Conservation (phyloP, 2,888 invertebrate species). For the Sarcophaga subvicina region DNA sequence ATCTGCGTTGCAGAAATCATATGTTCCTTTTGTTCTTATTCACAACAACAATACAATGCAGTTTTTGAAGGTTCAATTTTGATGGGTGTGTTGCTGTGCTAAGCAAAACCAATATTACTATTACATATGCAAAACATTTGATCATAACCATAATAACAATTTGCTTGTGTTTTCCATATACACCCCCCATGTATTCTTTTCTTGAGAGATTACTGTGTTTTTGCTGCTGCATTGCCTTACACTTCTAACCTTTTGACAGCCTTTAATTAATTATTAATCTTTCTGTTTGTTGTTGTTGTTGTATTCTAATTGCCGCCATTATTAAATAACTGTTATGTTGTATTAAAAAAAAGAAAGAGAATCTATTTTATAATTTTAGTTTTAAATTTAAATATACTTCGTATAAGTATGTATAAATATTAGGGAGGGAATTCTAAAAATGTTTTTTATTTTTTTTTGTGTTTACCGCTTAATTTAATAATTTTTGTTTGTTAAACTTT, state of each 20-base stretch:
- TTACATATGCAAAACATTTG: too few relatives aligned
- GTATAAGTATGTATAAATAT: slow-evolving; percentile 44
- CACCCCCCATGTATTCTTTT: too few relatives aligned
- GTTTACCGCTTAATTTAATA: slow-evolving; percentile 22
- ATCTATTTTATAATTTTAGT: not conserved
- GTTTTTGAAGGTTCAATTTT: too few relatives aligned
- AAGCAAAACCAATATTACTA: too few relatives aligned
- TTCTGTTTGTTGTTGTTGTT: not conserved
- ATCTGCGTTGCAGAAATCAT: too few relatives aligned
- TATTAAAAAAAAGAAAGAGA: not conserved
- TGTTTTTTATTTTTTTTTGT: slow-evolving; percentile 47
- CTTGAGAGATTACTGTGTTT: too few relatives aligned
- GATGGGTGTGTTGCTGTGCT: too few relatives aligned
- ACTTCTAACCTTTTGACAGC: not conserved
- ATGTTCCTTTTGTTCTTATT: too few relatives aligned
- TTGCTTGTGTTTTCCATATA: too few relatives aligned
- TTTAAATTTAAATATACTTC: not conserved
- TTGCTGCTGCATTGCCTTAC: too few relatives aligned
- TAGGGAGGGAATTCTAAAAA: slow-evolving; percentile 65
- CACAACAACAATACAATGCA: too few relatives aligned
- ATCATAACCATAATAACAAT: too few relatives aligned
- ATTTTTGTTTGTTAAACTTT: slow-evolving; percentile 42
- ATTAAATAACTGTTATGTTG: not conserved
- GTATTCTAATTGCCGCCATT: not conserved
- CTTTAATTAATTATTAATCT: not conserved